phyloP scores from a whole-genome alignment of 2,113 vertebrate genomes.

The Lampris megalopsis region DNA sequence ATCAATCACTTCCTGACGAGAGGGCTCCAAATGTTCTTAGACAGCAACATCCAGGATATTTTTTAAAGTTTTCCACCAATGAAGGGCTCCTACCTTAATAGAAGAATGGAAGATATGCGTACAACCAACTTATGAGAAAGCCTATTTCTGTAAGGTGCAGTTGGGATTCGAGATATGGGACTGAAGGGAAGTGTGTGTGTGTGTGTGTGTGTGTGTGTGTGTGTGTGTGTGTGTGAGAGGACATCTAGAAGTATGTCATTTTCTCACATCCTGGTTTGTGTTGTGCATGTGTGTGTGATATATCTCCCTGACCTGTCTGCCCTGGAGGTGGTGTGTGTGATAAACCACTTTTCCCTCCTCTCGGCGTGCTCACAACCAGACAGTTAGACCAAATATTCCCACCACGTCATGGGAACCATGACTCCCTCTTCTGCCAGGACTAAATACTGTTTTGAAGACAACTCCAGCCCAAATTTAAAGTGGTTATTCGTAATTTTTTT shows the following conservation, averaged over 20 bases:
- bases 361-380: slow-evolving; percentile 57
- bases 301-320: slow-evolving; percentile 78
- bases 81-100: too few species aligned
- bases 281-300: slow-evolving; percentile 31
- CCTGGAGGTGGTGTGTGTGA: slow-evolving; percentile 77
- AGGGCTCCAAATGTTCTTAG: too few species aligned
- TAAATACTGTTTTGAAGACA: neutral
- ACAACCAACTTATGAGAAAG: slow-evolving; percentile 51
- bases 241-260: slow-evolving; percentile 52
- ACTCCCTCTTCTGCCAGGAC: neutral
- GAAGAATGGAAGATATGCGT: neutral
- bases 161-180: slow-evolving; percentile 69
- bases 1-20: too few species aligned
- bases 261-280: slow-evolving; percentile 58
- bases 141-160: slow-evolving; percentile 81
- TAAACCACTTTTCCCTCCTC: slow-evolving; percentile 72
- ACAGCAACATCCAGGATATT: too few species aligned
- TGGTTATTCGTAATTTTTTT: neutral
- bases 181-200: slow-evolving; percentile 52
- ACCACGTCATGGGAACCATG: slow-evolving; percentile 63
- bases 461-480: neutral
- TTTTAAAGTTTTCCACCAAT: too few species aligned
- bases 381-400: slow-evolving; percentile 70
- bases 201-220: slow-evolving; percentile 4
- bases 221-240: slow-evolving; percentile 47